Evolutionary conservation across 2,797 vertebrate genomes (phyloP), one percentile per base, ranked within the genome.

Genomic region (Selene dorsalis): DNA sequence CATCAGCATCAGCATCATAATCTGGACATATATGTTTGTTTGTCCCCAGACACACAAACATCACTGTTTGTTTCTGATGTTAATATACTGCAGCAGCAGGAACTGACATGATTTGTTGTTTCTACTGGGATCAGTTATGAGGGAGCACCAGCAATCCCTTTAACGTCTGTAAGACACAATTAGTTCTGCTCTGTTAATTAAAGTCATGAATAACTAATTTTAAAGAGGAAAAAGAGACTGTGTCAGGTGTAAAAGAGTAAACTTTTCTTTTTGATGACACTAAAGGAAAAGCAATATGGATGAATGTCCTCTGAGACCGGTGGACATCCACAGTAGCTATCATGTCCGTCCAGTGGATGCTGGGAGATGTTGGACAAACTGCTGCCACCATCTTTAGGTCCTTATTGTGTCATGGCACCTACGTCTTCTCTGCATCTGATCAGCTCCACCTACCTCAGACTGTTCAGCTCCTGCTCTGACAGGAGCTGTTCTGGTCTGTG

Each of bases 401-500:
- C 53, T 10, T 28, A 0, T 10, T 20, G 28, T 20, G n/a, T 59
- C 14, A 35, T 9, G 32, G 32, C 32, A 35, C 16, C 17, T 53
- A 12, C 4, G 1, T 35, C 32, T 35, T 35, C 14, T 45, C 20
- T n/a, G 14, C 2, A 38, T 63, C 26, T 4, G 50, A 45, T 35
- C 58, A 3, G 13, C 5, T 5, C 2, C 26, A 22, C 3, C 22
- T 8, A 3, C 13, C 52, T 55, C 24, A 7, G 2, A 28, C 26
- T 2, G 22, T 6, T 16, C 50, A 56, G 59, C 32, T 17, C 39
- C 2, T 35, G 17, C 41, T 4, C n/a, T 22, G 30, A 32, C 39
- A 30, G 57, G 30, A 59, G 7, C 7, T 9, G 93, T 96, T 99
- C 90, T 99, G 97, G 30, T 32, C 30, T 32, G 2, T 32, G 30